phyloP scores from a whole-genome alignment of 2,113 vertebrate species.

The Mormyrus iriodes region DNA sequence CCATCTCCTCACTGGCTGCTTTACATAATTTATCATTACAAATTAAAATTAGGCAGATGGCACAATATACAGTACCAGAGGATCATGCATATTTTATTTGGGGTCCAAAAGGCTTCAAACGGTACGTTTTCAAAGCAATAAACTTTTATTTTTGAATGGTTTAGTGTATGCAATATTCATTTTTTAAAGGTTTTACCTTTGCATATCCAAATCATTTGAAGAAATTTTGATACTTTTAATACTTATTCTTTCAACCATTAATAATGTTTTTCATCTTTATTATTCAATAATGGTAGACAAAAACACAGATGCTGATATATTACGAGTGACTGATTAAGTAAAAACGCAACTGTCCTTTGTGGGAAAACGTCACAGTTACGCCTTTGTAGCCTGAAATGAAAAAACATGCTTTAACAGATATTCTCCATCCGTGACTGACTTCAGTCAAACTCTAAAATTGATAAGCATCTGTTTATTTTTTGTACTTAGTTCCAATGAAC shows the following conservation, averaged over 20 bases:
- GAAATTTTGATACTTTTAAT: not conserved
- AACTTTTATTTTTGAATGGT: not conserved
- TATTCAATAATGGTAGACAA: not conserved
- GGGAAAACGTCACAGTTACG: not conserved
- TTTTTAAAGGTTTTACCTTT: not conserved
- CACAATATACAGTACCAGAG: constrained; percentile 12
- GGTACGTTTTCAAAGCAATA: not conserved
- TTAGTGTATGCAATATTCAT: not conserved
- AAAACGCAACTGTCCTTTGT: constrained; percentile 11
- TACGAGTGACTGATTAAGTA: constrained; percentile 17
- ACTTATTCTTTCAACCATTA: not conserved
- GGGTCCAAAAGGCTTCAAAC: constrained; percentile 2
- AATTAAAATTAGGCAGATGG: constrained; percentile 25
- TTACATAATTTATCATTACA: constrained; percentile 27
- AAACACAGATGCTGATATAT: not conserved
- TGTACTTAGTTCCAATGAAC: constrained; percentile 4
- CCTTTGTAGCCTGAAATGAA: constrained; percentile 6
- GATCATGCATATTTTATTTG: constrained; percentile 22
- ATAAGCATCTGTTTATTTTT: not conserved
- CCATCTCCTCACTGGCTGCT: constrained; percentile 11
- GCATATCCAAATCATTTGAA: not conserved
- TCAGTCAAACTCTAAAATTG: not conserved
- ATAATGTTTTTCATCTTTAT: not conserved
- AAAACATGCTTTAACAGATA: not conserved
- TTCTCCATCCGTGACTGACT: not conserved